A percentile compares a stretch with the other conserved stretches of the same genome.
phyloP scores from a whole-genome alignment of 2,888 invertebrate species.

The Pantelozetes paolii region DNA sequence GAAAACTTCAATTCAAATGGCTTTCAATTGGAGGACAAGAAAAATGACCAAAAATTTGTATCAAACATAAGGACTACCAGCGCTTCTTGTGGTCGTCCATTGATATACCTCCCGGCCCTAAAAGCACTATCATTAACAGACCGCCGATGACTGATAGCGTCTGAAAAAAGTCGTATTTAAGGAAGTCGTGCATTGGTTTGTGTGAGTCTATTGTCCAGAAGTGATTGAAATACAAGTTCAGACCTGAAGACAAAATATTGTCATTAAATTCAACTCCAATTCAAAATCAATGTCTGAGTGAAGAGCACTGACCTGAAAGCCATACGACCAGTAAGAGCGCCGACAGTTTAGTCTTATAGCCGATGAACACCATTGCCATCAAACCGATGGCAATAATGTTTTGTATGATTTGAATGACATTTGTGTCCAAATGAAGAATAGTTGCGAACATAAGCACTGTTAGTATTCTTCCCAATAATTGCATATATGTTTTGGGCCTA shows the following conservation, averaged over 20 bases:
- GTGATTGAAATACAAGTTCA: conserved; percentile 96
- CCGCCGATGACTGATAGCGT: conserved; percentile 98
- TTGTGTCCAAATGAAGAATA: conserved; percentile 84
- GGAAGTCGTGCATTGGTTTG: conserved; percentile 94
- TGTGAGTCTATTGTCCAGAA: conserved; percentile 96
- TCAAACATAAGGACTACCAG: conserved; percentile 66
- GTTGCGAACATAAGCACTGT: conserved; percentile 99
- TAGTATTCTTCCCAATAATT: conserved; percentile 88
- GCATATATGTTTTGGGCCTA: conserved; percentile 92
- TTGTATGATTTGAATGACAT: conserved; percentile 71
- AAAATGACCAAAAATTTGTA: no score
- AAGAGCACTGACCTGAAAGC: conserved; percentile 57
- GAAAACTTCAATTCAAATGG: no score
- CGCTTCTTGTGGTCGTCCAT: conserved; percentile 99
- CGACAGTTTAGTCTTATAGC: conserved; percentile 97
- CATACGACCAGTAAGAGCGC: conserved; percentile 87
- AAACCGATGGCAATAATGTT: conserved; percentile 87
- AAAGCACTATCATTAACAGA: conserved; percentile 91
- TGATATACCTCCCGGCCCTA: conserved; percentile 97
- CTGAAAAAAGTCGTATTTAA: conserved; percentile 99
- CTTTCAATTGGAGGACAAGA: no score
- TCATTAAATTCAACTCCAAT: no score
- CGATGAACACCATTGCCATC: conserved; percentile 92
- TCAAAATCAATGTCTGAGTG: no score
- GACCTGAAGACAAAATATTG: conserved; percentile 54